Evolutionary conservation across 2,888 invertebrate genomes (phyloP), one percentile per base, ranked within the genome.

Genomic region (Dione juno): DNA sequence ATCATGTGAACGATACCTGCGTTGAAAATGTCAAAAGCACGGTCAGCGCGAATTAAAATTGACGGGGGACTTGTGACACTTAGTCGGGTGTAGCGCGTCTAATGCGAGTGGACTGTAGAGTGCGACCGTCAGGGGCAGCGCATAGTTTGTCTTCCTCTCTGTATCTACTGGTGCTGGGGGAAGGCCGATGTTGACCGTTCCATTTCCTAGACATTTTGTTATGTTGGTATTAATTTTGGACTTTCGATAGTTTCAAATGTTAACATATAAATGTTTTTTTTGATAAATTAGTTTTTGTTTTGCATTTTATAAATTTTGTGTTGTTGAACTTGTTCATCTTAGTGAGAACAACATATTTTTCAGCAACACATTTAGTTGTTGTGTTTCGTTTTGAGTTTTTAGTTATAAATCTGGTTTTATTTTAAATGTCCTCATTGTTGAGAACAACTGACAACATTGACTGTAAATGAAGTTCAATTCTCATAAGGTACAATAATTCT

Each of bases 41-140:
- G 91, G 91, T 91, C 91, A 90, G 88, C 82, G 85, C 83, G 87
- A 90, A 91, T 91, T 90, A 92, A 91, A 91, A 90, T 84, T 84
- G 90, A 90, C 86, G 84, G 85, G 80, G 90, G 91, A 89, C 88
- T 88, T 88, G 79, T 79, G 82, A 88, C 89, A 89, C 87, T 92
- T 90, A 86, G 86, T 87, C 82, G 85, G 82, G 80, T 82, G 86
- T 82, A 88, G 89, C 90, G 91, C 84, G 89, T 82, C 89, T 91
- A 90, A 91, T 90, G 87, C 85, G 85, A 77, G 82, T 81, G 84
- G 88, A 90, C 90, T 90, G 90, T 90, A n/a, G 19, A 50, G 48
- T 5, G 10, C 16, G 88, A 89, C 87, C 86, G 92, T 92, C 92
- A 91, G 76, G 80, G 78, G 80, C 92, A 92, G 90, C 87, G 81